Conservation (phyloP, 2,888 invertebrate genomes). For the Chouioia cunea region DNA sequence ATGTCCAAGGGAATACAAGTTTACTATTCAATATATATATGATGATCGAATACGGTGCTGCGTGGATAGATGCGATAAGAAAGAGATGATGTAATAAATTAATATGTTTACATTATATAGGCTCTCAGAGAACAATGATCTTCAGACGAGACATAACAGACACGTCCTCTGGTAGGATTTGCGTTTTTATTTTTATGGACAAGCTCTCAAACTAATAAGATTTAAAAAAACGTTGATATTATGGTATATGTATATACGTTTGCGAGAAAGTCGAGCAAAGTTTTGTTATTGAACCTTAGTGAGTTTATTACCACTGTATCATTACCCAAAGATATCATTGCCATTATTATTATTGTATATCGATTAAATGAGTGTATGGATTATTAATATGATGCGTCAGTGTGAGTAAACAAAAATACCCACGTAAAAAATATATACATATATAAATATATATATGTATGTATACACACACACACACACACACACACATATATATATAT, state of each 20-base stretch:
- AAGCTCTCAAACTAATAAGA: constrained; percentile 21
- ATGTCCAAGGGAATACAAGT: too few relatives aligned
- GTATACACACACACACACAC: too few relatives aligned
- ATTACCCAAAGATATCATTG: constrained; percentile 37
- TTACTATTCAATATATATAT: too few relatives aligned
- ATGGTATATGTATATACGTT: constrained; percentile 35
- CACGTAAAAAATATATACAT: constrained; percentile 37
- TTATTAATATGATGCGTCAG: constrained; percentile 40
- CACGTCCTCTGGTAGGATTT: constrained; percentile 63
- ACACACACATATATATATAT: too few relatives aligned
- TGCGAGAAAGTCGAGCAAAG: constrained; percentile 21
- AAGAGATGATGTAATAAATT: not conserved
- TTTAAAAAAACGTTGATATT: constrained; percentile 34
- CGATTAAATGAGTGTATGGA: constrained; percentile 40
- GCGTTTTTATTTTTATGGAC: constrained; percentile 47
- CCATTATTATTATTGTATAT: constrained; percentile 39
- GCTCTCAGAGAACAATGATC: constrained; percentile 24
- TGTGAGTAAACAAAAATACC: constrained; percentile 26
- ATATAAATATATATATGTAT: too few relatives aligned
- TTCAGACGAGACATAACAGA: constrained; percentile 19
- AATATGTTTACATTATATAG: constrained; percentile 8
- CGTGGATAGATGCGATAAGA: constrained; percentile 2
- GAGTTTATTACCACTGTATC: constrained; percentile 30
- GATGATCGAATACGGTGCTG: not conserved
- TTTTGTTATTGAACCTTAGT: constrained; percentile 32